Evolutionary conservation across 2,797 vertebrate species (phyloP), one percentile per base, ranked within the genome.

Genomic region (Pseudopleuronectes americanus): DNA sequence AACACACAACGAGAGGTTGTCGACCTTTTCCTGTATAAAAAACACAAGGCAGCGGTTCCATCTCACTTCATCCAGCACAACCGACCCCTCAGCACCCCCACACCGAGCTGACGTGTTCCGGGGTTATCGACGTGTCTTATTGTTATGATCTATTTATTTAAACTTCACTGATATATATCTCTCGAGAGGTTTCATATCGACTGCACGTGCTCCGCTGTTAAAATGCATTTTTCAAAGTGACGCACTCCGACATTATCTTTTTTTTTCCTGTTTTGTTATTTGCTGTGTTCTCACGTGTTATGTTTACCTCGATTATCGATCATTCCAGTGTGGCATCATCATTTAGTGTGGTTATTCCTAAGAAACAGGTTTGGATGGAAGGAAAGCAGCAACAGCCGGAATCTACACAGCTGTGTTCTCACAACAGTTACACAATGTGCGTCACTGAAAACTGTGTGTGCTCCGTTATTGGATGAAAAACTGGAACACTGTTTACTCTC

Each of bases 401-500:
- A n/a, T 59, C 58, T 38, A 21, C 13, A 66, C 71, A 73, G 64
- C 66, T 61, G 64, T 69, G 59, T 60, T 19, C 65, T 77, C 75
- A 55, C 64, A 23, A 52, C 74, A 26, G 6, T 58, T 33, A n/a
- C 28, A 36, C 12, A 10, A 8, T 36, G 60, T 81, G 79, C 77
- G 28, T 77, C 64, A 3, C 65, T 48, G 24, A 48, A 64, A 67
- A 67, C 47, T 45, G 59, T 81, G 76, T 64, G 74, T 75, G 69
- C 28, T 85, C 78, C 71, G 23, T 79, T 58, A 79, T 56, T 72
- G 68, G 68, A 84, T 64, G n/a, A 21, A 57, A 86, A 89, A 92
- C 90, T 93, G 92, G 88, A 93, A 86, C 58, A 86, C 80, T 81
- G 83, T 89, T 89, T 86, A 86, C 79, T 84, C 71, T 81, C 65